A percentile compares a stretch with the other conserved stretches of the same genome.
Evolutionary conservation across 2,113 vertebrate genomes (phyloP).

Genomic region (Alligator mississippiensis): DNA sequence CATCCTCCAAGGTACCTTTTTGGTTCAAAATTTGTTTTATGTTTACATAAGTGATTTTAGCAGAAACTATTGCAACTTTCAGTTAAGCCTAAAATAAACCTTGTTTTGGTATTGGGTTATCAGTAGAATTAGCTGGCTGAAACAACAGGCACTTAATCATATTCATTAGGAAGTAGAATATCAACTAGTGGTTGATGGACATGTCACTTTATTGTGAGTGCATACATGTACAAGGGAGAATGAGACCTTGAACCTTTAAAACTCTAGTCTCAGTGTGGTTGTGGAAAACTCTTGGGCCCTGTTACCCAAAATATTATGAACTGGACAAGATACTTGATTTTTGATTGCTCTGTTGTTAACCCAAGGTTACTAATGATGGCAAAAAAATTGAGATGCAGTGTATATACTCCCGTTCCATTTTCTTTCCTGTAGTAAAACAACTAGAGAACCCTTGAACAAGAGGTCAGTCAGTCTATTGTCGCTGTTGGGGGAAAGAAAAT

Average conservation of each 20-base stretch:
- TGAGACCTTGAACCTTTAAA: not conserved
- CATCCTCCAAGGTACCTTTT: too few species aligned
- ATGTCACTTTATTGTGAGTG: too few species aligned
- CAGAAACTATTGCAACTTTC: too few species aligned
- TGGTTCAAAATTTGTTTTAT: too few species aligned
- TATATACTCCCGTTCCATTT: not conserved
- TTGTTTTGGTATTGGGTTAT: too few species aligned
- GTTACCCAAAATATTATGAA: not conserved
- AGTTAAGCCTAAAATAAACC: too few species aligned
- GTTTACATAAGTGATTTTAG: too few species aligned
- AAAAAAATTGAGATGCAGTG: not conserved
- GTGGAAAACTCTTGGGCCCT: not conserved
- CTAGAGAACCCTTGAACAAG: not conserved
- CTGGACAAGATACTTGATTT: not conserved
- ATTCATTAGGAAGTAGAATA: too few species aligned
- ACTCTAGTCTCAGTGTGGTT: not conserved
- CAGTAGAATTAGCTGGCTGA: too few species aligned
- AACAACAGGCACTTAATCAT: too few species aligned
- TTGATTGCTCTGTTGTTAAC: not conserved
- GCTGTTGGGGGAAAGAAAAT: not conserved
- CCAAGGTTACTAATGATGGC: not conserved
- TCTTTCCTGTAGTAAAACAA: not conserved
- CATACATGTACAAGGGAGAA: too few species aligned
- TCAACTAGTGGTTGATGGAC: too few species aligned
- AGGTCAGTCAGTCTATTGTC: not conserved